Conservation (phyloP, 2,888 invertebrate species). For the Hedya salicella region DNA sequence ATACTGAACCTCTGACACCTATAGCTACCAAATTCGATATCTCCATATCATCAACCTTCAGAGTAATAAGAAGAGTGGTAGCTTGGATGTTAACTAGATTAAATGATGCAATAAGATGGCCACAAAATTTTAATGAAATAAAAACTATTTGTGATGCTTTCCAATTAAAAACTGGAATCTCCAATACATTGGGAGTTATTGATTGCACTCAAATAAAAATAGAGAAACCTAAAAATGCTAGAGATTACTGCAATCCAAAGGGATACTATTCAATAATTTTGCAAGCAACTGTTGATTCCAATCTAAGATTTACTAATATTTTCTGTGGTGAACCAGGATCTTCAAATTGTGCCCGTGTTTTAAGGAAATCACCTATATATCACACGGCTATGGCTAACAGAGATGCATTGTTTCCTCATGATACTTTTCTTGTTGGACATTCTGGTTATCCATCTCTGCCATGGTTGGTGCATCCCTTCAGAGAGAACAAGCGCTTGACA, state of each 20-base stretch:
- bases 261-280: constrained; percentile 68
- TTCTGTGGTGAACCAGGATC: constrained; percentile 73
- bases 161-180: constrained; percentile 62
- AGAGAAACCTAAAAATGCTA: constrained; percentile 67
- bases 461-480: constrained; percentile 68
- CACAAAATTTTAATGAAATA: constrained; percentile 59
- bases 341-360: constrained; percentile 60
- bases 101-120: constrained; percentile 68
- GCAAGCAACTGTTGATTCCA: constrained; percentile 66
- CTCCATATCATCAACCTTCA: constrained; percentile 69
- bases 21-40: constrained; percentile 71
- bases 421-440: constrained; percentile 67
- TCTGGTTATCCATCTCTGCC: constrained; percentile 66
- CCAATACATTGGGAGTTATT: constrained; percentile 65
- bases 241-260: constrained; percentile 66
- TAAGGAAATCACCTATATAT: constrained; percentile 66
- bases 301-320: constrained; percentile 66
- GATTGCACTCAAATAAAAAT: constrained; percentile 69
- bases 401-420: constrained; percentile 62
- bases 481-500: constrained; percentile 67
- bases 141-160: constrained; percentile 60
- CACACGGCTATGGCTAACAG: constrained; percentile 61
- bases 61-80: constrained; percentile 67
- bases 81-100: constrained; percentile 70
- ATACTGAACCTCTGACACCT: constrained; percentile 66